Conservation (phyloP, 1,140 invertebrate genomes). For the Daktulosphaira vitifoliae region DNA sequence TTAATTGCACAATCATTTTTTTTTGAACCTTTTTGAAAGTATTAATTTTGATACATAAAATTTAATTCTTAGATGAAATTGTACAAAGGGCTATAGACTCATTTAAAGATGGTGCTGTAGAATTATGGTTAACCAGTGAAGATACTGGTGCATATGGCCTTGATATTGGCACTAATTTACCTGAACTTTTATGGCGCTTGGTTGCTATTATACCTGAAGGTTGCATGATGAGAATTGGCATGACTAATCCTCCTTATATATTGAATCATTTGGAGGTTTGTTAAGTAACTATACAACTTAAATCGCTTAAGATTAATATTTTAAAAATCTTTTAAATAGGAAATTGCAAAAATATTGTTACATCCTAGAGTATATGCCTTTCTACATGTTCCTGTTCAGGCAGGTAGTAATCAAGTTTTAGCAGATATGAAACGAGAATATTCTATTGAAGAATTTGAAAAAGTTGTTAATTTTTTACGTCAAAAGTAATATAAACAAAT, state of each 20-base stretch:
- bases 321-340: slow-evolving; percentile 43
- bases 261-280: slow-evolving; percentile 75
- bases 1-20: background rate
- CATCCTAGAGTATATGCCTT: slow-evolving; percentile 91
- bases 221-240: slow-evolving; percentile 80
- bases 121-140: slow-evolving; percentile 98
- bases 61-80: slow-evolving; percentile 55
- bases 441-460: slow-evolving; percentile 74
- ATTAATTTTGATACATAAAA: slow-evolving; percentile 3
- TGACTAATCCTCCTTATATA: slow-evolving; percentile 99
- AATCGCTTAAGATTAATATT: background rate
- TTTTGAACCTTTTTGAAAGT: background rate
- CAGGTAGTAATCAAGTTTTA: slow-evolving; percentile 86
- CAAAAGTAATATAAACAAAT: slow-evolving; percentile 49
- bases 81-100: slow-evolving; percentile 70
- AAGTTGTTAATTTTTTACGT: slow-evolving; percentile 76
- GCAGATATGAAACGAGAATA: slow-evolving; percentile 97
- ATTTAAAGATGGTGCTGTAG: slow-evolving; percentile 85
- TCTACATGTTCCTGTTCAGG: slow-evolving; percentile 94
- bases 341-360: slow-evolving; percentile 79
- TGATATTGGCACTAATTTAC: slow-evolving; percentile 83
- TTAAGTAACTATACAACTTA: background rate
- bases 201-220: slow-evolving; percentile 84
- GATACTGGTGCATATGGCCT: slow-evolving; percentile 95
- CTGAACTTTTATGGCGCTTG: slow-evolving; percentile 76